Base-by-base conservation (phyloP, 2,113 vertebrate species). In the Chloropsis cyanopogon region DNA sequence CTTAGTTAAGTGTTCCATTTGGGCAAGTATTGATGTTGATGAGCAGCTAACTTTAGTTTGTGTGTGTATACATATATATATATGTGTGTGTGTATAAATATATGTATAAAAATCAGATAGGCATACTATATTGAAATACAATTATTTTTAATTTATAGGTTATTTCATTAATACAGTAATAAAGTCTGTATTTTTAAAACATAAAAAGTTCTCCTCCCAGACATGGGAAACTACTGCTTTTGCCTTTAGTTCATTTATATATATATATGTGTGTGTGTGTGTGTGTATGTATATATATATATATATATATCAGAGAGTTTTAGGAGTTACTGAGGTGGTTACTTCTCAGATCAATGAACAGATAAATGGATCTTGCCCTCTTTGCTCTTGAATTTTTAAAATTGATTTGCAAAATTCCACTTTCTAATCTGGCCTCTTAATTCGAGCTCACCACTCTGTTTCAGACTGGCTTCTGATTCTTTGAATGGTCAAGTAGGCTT, bases 401-500 rank as follows among this genome's bases (percentile, higher is more conserved):
- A 83, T 20, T 63, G 49, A 44, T 83, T 96, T 90, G 44, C 52
- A 75, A 90, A 93, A 83, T 75, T 77, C 50, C 11, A 7, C 59
- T 85, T 81, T 71, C 41, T 88, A 68, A 70, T 73, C 87, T 90
- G 24, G 12, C 23, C 17, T 18, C 31, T 88, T 84, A 81, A 86
- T 88, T 64, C 0, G 0, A 96, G 49, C n/a, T 92, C 47, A 72
- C 91, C 26, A 7, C 24, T 88, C 65, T 73, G 39, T 68, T 90
- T 92, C 60, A 53, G 49, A 20, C 64, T 65, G 37, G 39, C 41
- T 88, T 12, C 82, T 60, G 90, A 90, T 88, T 90, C 75, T 92
- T 47, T 86, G 92, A 78, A 84, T 90, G 88, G 84, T 96, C 76
- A 86, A 96, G 50, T 60, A 86, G 76, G 65, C 25, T 93, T 94